phyloP scores from a whole-genome alignment of 1,140 invertebrate genomes.

The Calliopsis andreniformis region DNA sequence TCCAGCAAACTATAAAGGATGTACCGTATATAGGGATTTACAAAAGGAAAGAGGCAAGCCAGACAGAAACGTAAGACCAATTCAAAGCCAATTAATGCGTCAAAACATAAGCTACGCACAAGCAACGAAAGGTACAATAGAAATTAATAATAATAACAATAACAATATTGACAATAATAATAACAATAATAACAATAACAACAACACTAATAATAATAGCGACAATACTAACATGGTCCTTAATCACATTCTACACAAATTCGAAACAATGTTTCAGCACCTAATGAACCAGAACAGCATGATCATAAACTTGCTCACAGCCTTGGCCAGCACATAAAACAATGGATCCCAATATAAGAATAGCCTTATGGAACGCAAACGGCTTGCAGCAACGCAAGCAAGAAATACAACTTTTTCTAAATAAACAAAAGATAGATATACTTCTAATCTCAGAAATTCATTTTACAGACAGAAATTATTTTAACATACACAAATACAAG shows the following conservation, averaged over 20 bases:
- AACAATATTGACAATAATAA: background rate
- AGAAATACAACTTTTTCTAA: background rate
- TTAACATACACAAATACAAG: background rate
- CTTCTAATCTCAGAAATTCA: background rate
- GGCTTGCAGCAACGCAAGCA: background rate
- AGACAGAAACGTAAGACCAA: background rate
- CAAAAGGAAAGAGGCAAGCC: background rate
- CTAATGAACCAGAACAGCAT: background rate
- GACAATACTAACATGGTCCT: background rate
- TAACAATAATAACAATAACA: background rate
- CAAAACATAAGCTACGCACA: conserved; percentile 9
- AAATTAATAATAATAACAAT: no score
- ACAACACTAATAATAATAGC: background rate
- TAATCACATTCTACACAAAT: background rate
- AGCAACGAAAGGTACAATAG: background rate
- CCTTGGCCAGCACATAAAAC: background rate
- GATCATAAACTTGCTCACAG: background rate
- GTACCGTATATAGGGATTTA: conserved; percentile 63
- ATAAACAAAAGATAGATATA: background rate
- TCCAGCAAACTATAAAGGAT: conserved; percentile 74
- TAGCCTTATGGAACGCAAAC: background rate
- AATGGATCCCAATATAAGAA: background rate
- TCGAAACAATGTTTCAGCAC: background rate
- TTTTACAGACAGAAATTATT: background rate
- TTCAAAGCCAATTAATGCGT: background rate